Percentiles rank a stretch among this genome's conserved stretches.
Conservation (phyloP, 2,888 invertebrate species). For the Nezara viridula region DNA sequence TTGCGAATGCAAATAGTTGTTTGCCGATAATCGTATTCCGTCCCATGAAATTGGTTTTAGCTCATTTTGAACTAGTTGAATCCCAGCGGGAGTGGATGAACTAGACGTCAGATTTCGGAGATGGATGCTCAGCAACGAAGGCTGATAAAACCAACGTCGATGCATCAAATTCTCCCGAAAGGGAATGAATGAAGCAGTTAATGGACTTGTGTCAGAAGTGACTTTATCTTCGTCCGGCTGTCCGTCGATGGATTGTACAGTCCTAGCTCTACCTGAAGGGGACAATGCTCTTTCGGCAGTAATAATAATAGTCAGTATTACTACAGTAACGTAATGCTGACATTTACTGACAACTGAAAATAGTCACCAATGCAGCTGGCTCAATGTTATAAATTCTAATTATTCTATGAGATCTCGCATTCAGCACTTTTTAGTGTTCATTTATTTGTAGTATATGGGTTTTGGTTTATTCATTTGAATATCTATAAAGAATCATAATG, state of each 20-base stretch:
- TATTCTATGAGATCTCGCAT: too few species aligned
- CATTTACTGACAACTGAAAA: too few species aligned
- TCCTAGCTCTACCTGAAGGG: background rate
- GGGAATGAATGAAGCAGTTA: conserved; percentile 9
- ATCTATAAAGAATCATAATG: too few species aligned
- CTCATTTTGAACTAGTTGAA: background rate
- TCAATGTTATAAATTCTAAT: too few species aligned
- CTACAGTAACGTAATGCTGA: background rate
- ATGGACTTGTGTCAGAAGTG: background rate
- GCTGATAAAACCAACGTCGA: conserved; percentile 25
- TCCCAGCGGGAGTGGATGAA: background rate
- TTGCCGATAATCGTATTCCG: too few species aligned
- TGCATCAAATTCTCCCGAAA: background rate
- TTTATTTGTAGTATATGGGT: too few species aligned
- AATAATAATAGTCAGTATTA: background rate
- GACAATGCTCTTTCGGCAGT: background rate
- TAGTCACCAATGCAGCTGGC: too few species aligned
- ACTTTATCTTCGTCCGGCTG: conserved; percentile 38
- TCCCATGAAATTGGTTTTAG: background rate
- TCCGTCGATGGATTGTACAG: background rate
- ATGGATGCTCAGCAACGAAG: background rate
- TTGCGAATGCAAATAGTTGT: too few species aligned
- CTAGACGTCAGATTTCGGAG: background rate
- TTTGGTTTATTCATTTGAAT: too few species aligned
- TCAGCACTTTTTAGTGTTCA: too few species aligned